Base-by-base conservation (phyloP, 1,140 invertebrate genomes). In the Thaumetopoea pityocampa region DNA sequence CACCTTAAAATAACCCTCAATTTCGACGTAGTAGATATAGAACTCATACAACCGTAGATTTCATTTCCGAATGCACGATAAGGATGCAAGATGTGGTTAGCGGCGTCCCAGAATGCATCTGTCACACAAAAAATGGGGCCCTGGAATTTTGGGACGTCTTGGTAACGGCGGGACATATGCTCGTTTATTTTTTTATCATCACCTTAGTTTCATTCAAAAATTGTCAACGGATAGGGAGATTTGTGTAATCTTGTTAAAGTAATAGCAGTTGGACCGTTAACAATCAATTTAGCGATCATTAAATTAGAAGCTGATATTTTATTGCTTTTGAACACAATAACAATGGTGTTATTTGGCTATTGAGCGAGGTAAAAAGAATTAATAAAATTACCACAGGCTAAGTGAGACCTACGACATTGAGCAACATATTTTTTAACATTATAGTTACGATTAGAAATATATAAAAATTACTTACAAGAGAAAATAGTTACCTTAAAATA, bases 161-260 rank as follows among this genome's bases (percentile, higher is more conserved):
- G 36, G 43, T 57, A 61, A 48, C 55, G 43, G 46, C 59, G 58
- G 51, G 66, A 71, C 72, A 74, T 54, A 67, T 79, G 76, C 73
- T 73, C 61, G 56, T 76, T 69, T 67, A 72, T 73, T 76, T 76
- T 73, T 83, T 80, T 71, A 67, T 52, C 37, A 37, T 44, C 42
- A 9, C 56, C 60, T 53, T 59, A 63, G 74, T 66, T 82, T 80
- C 79, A 83, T 83, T 83, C 79, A 83, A 83, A 83, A 76, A 79
- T 73, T 70, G 68, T 78, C 72, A 73, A 68, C 68, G 72, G 51
- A 62, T 67, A 72, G 59, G 30, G 54, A 66, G 76, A 79, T 77
- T 81, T 79, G 72, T 81, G 74, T 83, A 81, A 83, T 81, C 74
- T 78, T 70, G 74, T 83, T 83, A 76, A 58, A 66, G 65, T 72